Percentiles rank a stretch among this genome's conserved stretches.
phyloP scores from a whole-genome alignment of 2,113 vertebrate genomes.

The Tricholaema leucomelas region DNA sequence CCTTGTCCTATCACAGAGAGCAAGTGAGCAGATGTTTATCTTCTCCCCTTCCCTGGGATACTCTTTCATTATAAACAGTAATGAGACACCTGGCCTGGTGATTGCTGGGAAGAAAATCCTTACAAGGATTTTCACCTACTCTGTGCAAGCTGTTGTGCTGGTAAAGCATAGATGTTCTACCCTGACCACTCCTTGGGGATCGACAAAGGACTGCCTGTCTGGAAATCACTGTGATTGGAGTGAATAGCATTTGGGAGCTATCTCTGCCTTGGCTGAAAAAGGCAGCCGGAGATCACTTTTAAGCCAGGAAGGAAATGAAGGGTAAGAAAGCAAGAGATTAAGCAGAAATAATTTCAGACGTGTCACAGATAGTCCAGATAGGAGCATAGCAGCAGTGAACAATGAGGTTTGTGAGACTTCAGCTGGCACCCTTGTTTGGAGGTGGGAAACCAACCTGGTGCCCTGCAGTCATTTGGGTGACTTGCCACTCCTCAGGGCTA shows the following conservation, averaged over 20 bases:
- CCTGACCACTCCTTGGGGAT: neutral
- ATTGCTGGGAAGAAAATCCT: constrained; percentile 4
- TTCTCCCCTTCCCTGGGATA: neutral
- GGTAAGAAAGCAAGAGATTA: neutral
- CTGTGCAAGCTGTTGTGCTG: neutral
- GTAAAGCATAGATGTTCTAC: neutral
- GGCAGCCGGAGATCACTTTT: neutral
- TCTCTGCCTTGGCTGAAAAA: neutral
- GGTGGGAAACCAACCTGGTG: neutral
- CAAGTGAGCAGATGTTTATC: too few relatives aligned
- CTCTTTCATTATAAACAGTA: neutral
- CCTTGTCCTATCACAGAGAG: too few relatives aligned
- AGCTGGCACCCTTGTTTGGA: rapidly evolving
- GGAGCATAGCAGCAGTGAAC: neutral
- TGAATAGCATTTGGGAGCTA: neutral
- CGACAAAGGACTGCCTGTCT: neutral
- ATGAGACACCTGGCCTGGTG: neutral
- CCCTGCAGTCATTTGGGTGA: neutral
- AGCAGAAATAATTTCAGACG: neutral
- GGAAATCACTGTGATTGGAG: neutral
- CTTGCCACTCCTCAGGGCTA: neutral
- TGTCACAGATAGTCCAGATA: rapidly evolving
- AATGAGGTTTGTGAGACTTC: neutral
- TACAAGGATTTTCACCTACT: neutral
- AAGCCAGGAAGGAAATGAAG: neutral